phyloP scores from a whole-genome alignment of 2,888 invertebrate species.

The Miltochrista miniata region DNA sequence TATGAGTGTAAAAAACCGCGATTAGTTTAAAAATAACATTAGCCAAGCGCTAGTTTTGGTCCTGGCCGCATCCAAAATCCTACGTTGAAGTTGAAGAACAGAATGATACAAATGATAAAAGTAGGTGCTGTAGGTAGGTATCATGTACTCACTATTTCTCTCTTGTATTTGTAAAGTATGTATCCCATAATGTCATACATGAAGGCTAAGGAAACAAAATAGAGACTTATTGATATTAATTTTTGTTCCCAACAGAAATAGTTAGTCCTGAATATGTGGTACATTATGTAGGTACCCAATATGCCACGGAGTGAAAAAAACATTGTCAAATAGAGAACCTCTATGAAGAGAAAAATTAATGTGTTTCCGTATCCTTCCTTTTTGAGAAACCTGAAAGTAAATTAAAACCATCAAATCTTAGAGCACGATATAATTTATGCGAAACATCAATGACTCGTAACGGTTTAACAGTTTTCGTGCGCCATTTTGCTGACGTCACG shows the following conservation, averaged over 20 bases:
- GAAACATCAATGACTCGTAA: too few species aligned
- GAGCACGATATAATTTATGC: too few species aligned
- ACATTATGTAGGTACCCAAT: conserved; percentile 77
- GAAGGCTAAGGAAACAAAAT: conserved; percentile 69
- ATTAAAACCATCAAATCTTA: not conserved
- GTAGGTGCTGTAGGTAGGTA: too few species aligned
- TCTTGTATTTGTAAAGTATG: conserved; percentile 63
- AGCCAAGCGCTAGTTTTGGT: too few species aligned
- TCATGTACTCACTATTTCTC: conserved; percentile 60
- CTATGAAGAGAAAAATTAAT: conserved; percentile 67
- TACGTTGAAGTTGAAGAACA: too few species aligned
- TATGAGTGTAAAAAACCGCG: too few species aligned
- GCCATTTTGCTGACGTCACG: too few species aligned
- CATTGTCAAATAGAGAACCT: conserved; percentile 73
- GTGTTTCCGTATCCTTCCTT: conserved; percentile 75
- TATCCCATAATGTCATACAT: conserved; percentile 73
- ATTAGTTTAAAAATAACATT: too few species aligned
- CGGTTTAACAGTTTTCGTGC: too few species aligned
- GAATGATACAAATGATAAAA: too few species aligned
- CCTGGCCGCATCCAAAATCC: too few species aligned
- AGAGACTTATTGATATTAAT: conserved; percentile 61
- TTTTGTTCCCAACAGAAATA: conserved; percentile 70
- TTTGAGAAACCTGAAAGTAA: conserved; percentile 73
- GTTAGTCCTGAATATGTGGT: conserved; percentile 63
- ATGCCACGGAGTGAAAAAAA: conserved; percentile 79